A percentile compares a stretch with the other conserved stretches of the same genome.
Conservation (phyloP, 2,888 invertebrate species). For the Caenorhabditis doughertyi region DNA sequence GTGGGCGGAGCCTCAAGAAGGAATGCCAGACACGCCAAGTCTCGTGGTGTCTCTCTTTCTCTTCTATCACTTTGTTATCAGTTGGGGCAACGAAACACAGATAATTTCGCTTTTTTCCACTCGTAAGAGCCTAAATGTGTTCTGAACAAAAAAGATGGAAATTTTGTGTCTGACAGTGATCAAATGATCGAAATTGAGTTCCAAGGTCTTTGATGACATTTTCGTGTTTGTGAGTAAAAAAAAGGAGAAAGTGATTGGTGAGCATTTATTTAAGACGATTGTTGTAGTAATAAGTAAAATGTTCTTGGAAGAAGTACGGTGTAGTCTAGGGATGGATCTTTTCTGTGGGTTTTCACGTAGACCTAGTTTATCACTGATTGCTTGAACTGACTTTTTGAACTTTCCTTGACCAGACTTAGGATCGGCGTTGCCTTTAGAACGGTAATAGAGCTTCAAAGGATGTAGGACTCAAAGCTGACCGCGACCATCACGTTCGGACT, state of each 20-base stretch:
- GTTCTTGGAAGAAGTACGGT: no score
- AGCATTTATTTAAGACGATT: not conserved
- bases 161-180: no score
- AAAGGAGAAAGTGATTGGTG: not conserved
- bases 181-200: constrained; percentile 5
- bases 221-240: constrained; percentile 1
- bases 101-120: not conserved
- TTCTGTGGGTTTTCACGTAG: no score
- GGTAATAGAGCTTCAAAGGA: no score
- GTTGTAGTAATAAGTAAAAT: no score
- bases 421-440: no score
- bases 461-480: no score
- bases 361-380: no score
- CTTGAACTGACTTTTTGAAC: no score
- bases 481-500: no score
- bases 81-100: constrained; percentile 21
- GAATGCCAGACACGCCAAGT: not conserved
- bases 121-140: not conserved
- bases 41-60: not conserved
- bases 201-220: constrained; percentile 21
- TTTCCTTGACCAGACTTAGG: no score
- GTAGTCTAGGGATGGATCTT: no score
- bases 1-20: not conserved
- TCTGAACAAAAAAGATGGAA: constrained; percentile 12
- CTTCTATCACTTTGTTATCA: not conserved